Conservation (phyloP, 2,113 vertebrate genomes). For the Tetrax tetrax region DNA sequence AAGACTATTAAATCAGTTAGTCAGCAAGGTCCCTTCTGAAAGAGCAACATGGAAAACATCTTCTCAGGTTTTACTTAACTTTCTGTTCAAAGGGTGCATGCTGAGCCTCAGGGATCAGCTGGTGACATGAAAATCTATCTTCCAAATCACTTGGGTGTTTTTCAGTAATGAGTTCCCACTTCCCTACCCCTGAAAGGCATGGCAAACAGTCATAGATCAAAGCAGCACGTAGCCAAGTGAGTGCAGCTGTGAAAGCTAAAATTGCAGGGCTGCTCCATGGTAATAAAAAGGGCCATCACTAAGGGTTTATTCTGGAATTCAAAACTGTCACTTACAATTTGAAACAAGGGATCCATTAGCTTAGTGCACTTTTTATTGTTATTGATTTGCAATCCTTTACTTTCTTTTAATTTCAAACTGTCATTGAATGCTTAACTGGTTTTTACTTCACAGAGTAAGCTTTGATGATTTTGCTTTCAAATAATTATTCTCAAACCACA, state of each 20-base stretch:
- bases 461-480: conserved; percentile 44
- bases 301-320: conserved; percentile 43
- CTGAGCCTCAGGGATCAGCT: conserved; percentile 25
- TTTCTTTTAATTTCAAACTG: conserved; percentile 48
- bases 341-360: conserved; percentile 69
- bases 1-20: neutral
- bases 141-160: conserved; percentile 34
- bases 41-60: conserved; percentile 9
- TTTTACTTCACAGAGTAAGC: neutral
- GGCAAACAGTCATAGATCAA: conserved; percentile 44
- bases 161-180: conserved; percentile 13
- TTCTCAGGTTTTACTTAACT: conserved; percentile 48
- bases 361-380: conserved; percentile 59
- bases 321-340: conserved; percentile 62
- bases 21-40: neutral
- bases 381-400: conserved; percentile 67
- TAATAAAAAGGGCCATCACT: conserved; percentile 66
- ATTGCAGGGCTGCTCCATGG: neutral
- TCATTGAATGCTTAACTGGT: neutral
- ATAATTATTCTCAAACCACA: neutral
- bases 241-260: neutral
- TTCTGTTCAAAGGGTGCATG: neutral
- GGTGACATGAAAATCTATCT: conserved; percentile 55
- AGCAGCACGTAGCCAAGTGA: neutral
- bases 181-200: conserved; percentile 13